Percentiles rank a stretch among this genome's conserved stretches.
These are phyloP conservation scores for Melanitta fusca DNA, from an alignment of 2,797 vertebrate species.

Conservation along the genomic window DNA sequence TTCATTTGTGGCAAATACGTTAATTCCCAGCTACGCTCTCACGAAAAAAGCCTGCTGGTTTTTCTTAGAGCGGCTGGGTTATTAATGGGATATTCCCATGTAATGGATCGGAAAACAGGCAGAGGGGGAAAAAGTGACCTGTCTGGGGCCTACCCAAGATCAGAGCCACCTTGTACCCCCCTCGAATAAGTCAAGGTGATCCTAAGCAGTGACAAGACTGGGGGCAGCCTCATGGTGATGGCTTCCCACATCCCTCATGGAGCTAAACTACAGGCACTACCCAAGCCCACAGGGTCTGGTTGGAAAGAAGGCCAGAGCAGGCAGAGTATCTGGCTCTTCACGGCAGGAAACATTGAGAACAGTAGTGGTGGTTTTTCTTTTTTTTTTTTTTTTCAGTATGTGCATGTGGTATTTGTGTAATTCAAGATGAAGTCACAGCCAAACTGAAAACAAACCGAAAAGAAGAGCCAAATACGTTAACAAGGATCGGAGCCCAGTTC, in stretches of 20 bases:
- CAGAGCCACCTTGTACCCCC: neutral
- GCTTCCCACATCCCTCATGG: neutral
- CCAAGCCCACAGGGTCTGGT: neutral
- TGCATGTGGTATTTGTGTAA: neutral
- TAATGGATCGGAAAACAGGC: neutral
- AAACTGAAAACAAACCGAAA: constrained; percentile 21
- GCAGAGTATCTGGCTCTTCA: neutral
- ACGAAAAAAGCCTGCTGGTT: neutral
- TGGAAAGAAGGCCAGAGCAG: neutral
- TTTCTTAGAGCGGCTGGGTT: neutral
- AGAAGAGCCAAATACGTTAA: neutral
- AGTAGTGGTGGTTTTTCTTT: neutral
- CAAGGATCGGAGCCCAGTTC: neutral
- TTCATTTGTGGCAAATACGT: neutral
- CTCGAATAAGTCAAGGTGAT: neutral
- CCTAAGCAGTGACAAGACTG: neutral
- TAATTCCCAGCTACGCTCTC: neutral
- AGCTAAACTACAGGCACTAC: neutral
- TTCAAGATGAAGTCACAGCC: neutral
- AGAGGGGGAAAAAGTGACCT: neutral
- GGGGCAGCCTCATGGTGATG: neutral
- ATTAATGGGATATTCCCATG: neutral
- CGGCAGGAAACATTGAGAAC: constrained; percentile 2
- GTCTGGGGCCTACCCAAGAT: neutral
- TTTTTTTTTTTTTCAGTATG: neutral